Evolutionary conservation across 2,888 invertebrate genomes (phyloP).

Genomic region (Anoplius nigerrimus): DNA sequence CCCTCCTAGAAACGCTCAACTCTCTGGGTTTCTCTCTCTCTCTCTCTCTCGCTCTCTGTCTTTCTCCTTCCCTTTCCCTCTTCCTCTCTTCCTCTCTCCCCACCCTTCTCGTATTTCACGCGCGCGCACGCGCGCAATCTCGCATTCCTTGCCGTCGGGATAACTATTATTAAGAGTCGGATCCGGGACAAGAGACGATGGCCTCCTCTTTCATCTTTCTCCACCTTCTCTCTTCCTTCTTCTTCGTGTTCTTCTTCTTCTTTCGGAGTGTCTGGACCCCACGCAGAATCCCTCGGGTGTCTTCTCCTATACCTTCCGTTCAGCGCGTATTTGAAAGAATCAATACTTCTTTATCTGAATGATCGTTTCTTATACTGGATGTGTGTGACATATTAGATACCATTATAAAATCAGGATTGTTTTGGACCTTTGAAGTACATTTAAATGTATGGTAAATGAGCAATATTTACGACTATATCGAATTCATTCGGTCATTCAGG

Average conservation of each 20-base stretch:
- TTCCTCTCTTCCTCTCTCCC: conserved; percentile 19
- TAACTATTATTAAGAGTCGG: conserved; percentile 62
- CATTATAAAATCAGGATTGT: no score
- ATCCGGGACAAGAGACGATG: conserved; percentile 58
- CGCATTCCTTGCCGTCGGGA: conserved; percentile 45
- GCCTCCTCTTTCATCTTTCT: conserved; percentile 30
- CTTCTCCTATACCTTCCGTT: not conserved
- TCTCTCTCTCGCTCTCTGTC: no score
- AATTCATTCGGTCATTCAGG: no score
- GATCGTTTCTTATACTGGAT: no score
- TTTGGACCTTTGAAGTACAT: no score
- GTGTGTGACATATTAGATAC: no score
- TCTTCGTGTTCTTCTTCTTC: conserved; percentile 18
- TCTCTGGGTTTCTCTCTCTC: conserved; percentile 16
- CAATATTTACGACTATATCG: no score
- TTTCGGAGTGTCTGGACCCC: conserved; percentile 12
- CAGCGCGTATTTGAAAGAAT: no score
- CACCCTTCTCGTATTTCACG: conserved; percentile 23
- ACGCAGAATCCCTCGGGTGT: conserved; percentile 12
- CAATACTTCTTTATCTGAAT: no score
- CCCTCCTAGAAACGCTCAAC: conserved; percentile 5
- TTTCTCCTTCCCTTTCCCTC: conserved; percentile 26
- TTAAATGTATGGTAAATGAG: no score
- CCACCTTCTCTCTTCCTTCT: conserved; percentile 15
- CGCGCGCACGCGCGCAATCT: conserved; percentile 30